Percentiles rank a stretch among this genome's conserved stretches.
Evolutionary conservation across 2,888 invertebrate genomes (phyloP).

Genomic region (Drosophila hawaiiensis): DNA sequence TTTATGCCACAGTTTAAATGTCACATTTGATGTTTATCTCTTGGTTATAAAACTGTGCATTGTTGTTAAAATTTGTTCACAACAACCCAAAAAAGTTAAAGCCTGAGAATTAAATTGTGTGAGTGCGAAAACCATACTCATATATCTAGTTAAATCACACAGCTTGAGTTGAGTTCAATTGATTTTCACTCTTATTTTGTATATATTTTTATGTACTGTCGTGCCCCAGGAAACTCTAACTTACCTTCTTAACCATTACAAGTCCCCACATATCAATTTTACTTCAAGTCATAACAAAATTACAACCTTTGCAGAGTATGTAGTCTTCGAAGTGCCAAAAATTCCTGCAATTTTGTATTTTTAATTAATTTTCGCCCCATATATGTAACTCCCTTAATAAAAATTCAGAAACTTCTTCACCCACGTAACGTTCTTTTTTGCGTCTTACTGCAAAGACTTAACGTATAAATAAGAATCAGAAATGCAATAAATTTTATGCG

Average conservation of each 20-base stretch:
- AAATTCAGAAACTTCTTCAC: conserved; percentile 8
- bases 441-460: conserved; percentile 36
- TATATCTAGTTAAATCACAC: not conserved
- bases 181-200: not conserved
- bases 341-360: conserved; percentile 30
- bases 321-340: not conserved
- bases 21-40: conserved; percentile 75
- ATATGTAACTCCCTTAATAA: conserved; percentile 20
- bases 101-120: conserved; percentile 47
- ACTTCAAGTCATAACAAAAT: not conserved
- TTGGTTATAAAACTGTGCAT: conserved; percentile 53
- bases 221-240: not conserved
- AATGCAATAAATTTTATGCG: conserved; percentile 81
- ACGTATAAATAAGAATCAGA: conserved; percentile 79
- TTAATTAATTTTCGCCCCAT: conserved; percentile 73
- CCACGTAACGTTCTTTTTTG: conserved; percentile 17
- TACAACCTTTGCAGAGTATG: not conserved
- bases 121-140: not conserved
- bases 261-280: not conserved
- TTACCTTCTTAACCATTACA: not conserved
- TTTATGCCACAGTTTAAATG: conserved; percentile 69
- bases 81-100: conserved; percentile 17
- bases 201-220: not conserved
- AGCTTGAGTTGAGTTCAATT: not conserved
- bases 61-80: conserved; percentile 55